phyloP scores from a whole-genome alignment of 2,797 vertebrate genomes.

The Sebastes trivittatus region DNA sequence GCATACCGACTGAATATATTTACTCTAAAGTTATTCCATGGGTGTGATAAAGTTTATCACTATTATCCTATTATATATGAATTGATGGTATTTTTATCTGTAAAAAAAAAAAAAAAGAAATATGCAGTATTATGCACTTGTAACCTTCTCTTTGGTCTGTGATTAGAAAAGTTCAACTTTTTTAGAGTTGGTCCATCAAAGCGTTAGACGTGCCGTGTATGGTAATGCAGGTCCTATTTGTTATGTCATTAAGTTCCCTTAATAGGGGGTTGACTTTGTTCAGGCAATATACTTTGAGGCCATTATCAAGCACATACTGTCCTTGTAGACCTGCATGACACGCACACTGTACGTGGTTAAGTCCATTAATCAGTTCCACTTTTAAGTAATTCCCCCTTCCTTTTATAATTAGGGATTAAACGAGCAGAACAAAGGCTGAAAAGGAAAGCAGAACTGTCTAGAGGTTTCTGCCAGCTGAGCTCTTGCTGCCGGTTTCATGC shows the following conservation, averaged over 20 bases:
- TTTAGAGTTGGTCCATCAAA: neutral
- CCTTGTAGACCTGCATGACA: slow-evolving; percentile 1
- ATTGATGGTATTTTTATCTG: neutral
- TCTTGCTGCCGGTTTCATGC: slow-evolving; percentile 28
- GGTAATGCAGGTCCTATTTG: neutral
- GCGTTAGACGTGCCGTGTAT: neutral
- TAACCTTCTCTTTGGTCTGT: neutral
- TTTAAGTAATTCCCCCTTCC: slow-evolving; percentile 18
- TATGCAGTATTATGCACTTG: neutral
- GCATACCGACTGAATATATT: neutral
- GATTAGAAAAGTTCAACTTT: neutral
- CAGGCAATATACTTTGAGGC: slow-evolving; percentile 7
- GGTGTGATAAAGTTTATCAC: neutral
- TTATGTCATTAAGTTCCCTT: neutral
- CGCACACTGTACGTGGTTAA: neutral
- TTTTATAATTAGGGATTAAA: slow-evolving; percentile 47
- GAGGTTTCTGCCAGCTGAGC: slow-evolving; percentile 24
- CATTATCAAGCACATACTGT: neutral
- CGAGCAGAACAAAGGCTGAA: slow-evolving; percentile 24
- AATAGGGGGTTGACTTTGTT: neutral
- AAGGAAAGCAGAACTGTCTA: slow-evolving; percentile 17
- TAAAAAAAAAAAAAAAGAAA: neutral
- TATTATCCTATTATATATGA: neutral
- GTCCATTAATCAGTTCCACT: slow-evolving; percentile 37
- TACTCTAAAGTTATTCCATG: neutral